Evolutionary conservation across 2,797 vertebrate genomes (phyloP).

Genomic region (Urosaurus nigricauda): DNA sequence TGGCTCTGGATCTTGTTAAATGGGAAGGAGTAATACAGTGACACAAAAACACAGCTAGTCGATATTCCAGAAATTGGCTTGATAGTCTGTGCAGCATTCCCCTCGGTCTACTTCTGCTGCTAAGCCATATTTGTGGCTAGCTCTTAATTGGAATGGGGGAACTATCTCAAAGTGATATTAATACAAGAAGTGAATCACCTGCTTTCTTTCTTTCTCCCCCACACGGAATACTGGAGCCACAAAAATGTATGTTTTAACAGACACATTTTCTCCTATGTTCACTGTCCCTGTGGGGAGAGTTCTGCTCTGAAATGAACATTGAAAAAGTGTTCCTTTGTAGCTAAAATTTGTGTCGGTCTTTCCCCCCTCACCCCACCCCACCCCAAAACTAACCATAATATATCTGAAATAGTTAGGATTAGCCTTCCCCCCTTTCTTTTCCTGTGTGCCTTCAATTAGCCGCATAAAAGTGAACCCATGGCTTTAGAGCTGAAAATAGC

Average conservation of each 20-base stretch:
- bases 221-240: rapidly evolving
- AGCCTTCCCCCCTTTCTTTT: constrained; percentile 76
- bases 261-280: not conserved
- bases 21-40: not conserved
- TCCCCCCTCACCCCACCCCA: not conserved
- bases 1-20: constrained; percentile 2
- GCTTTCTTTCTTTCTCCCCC: not conserved
- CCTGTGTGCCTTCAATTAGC: constrained; percentile 87
- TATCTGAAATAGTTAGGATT: constrained; percentile 79
- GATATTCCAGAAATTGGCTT: not conserved
- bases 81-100: not conserved
- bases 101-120: not conserved
- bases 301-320: constrained; percentile 67
- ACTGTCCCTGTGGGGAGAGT: constrained; percentile 55
- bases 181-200: constrained; percentile 44
- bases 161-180: not conserved
- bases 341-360: constrained; percentile 78
- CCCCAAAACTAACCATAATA: constrained; percentile 71
- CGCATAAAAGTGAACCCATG: constrained; percentile 81
- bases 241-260: not conserved
- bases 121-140: not conserved
- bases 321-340: constrained; percentile 73
- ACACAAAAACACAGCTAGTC: rapidly evolving
- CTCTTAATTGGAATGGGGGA: not conserved
- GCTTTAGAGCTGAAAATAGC: constrained; percentile 85